Conservation (phyloP, 1,140 invertebrate genomes). For the Chironomus tepperi region DNA sequence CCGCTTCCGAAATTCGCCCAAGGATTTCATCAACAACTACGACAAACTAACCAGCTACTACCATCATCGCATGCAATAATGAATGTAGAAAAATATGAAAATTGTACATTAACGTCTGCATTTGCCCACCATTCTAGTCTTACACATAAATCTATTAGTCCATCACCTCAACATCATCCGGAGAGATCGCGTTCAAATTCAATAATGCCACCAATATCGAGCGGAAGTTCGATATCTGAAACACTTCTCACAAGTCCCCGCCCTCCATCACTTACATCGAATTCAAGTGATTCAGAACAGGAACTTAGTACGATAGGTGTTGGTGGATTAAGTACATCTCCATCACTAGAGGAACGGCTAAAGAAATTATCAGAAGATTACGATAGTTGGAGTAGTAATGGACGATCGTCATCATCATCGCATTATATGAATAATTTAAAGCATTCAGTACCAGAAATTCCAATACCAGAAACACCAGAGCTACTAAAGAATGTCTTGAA, state of each 20-base stretch:
- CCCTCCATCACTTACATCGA: slow-evolving; percentile 51
- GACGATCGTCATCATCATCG: slow-evolving; percentile 33
- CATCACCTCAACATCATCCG: slow-evolving; percentile 27
- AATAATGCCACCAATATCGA: slow-evolving; percentile 1
- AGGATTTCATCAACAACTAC: slow-evolving; percentile 49
- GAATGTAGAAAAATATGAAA: slow-evolving; percentile 19
- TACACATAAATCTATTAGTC: slow-evolving; percentile 29
- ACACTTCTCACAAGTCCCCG: slow-evolving; percentile 35
- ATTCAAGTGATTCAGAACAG: slow-evolving; percentile 46
- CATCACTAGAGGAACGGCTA: slow-evolving; percentile 78
- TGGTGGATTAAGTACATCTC: slow-evolving; percentile 47
- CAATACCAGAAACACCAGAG: slow-evolving; percentile 72
- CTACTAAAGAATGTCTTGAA: slow-evolving; percentile 88
- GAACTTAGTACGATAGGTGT: slow-evolving; percentile 31
- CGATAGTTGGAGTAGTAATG: slow-evolving; percentile 75
- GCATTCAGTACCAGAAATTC: slow-evolving; percentile 3
- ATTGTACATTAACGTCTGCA: not conserved
- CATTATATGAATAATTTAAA: slow-evolving; percentile 17
- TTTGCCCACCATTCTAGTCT: slow-evolving; percentile 36
- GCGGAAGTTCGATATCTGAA: slow-evolving; percentile 29
- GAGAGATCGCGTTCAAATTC: slow-evolving; percentile 27
- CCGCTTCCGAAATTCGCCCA: slow-evolving; percentile 78
- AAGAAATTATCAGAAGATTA: slow-evolving; percentile 83
- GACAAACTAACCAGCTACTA: slow-evolving; percentile 31
- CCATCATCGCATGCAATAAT: slow-evolving; percentile 39